Conservation (phyloP, 2,888 invertebrate species). For the Nomada ruficornis region DNA sequence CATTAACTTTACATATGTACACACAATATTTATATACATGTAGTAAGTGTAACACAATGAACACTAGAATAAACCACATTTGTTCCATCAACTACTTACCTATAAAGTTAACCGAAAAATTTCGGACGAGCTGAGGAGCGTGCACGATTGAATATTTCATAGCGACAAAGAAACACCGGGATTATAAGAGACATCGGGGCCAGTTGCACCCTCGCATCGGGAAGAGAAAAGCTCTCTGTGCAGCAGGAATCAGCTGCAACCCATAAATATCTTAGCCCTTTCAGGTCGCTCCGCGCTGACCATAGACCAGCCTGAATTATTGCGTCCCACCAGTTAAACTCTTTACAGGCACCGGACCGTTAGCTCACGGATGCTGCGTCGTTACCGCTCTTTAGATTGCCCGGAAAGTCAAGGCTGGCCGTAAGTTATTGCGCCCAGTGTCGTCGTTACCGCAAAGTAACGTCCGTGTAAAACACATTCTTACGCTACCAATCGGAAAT, state of each 20-base stretch:
- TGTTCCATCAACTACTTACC: neutral
- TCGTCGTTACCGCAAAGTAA: conserved; percentile 51
- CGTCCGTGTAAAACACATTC: conserved; percentile 49
- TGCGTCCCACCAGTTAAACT: conserved; percentile 75
- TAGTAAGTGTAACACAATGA: too few species aligned
- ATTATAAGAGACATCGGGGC: conserved; percentile 27
- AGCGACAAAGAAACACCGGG: conserved; percentile 6
- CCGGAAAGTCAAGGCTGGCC: conserved; percentile 47
- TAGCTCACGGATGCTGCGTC: conserved; percentile 63
- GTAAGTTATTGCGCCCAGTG: conserved; percentile 67
- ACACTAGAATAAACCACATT: neutral
- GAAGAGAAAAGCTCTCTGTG: conserved; percentile 37
- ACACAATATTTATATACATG: too few species aligned
- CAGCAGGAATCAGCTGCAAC: conserved; percentile 66
- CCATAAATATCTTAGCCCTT: conserved; percentile 73
- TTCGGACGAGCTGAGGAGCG: neutral
- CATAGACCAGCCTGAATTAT: conserved; percentile 72
- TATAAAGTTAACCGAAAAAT: neutral
- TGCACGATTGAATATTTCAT: neutral
- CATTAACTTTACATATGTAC: too few species aligned
- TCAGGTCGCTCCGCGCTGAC: conserved; percentile 64
- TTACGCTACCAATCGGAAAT: conserved; percentile 49
- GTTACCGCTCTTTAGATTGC: conserved; percentile 59
- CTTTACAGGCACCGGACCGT: conserved; percentile 71
- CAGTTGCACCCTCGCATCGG: conserved; percentile 28